Evolutionary conservation across 1,140 invertebrate genomes (phyloP), one percentile per base, ranked within the genome.

Genomic region (Philopotamus ludificatus): DNA sequence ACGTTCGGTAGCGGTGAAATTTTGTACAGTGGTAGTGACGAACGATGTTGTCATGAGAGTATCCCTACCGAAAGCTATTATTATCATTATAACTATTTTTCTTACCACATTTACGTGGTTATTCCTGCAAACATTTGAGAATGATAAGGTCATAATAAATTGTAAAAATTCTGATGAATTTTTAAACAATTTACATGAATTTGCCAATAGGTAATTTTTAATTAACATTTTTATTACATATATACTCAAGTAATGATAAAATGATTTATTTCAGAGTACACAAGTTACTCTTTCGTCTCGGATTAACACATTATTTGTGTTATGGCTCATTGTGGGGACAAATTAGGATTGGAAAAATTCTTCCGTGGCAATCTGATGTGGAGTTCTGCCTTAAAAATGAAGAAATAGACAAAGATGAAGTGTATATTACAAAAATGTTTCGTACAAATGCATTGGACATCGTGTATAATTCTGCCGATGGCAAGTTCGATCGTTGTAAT

Each of bases 311-410:
- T 70, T 77, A 76, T 67, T 68, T 77, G n/a, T 77, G 76, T 59
- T 71, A 76, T 10, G 76, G 76, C 20, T 75, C 73, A 1, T 72
- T 77, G 1, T 77, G 76, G 76, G 76, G 76, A 66, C 76, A 77
- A 70, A 74, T 75, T 22, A 70, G 76, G 21, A 74, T 76, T 42
- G 75, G 74, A 12, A 73, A 75, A 39, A 75, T 75, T 0, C 47
- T 77, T 1, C 76, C 76, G 2, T 77, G 76, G 76, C 73, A 72
- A 15, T 71, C 74, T 26, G 76, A 76, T 67, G 65, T 76, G 34
- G 76, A 77, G 28, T 44, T 77, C 34, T 77, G 76, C 22, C 22
- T 77, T 20, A 66, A 66, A 54, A 66, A 66, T 54, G 71, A 76
- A 4, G 76, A 77, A 49, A 75, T 75, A 9, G 54, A 76, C 1